Conservation (phyloP, 2,797 vertebrate genomes). For the Coendou prehensilis region DNA sequence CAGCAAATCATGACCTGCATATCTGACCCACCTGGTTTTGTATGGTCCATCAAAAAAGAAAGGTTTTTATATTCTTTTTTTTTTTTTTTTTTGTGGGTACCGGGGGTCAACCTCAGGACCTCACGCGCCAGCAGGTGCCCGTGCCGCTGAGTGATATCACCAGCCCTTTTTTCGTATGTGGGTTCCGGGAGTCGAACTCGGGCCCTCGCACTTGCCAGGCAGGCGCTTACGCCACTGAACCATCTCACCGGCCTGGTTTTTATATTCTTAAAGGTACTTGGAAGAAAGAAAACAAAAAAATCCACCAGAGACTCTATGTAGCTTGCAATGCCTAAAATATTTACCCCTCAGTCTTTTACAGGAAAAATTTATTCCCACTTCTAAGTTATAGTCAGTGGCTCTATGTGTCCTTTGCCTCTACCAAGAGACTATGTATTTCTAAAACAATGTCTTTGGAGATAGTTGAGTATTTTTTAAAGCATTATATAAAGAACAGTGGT, state of each 20-base stretch:
- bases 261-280: slow-evolving; percentile 39
- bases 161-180: too few relatives aligned
- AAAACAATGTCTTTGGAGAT: slow-evolving; percentile 42
- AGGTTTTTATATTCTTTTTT: background rate
- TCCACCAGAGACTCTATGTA: background rate
- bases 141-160: too few relatives aligned
- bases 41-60: background rate
- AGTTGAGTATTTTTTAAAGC: slow-evolving; percentile 14
- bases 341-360: background rate
- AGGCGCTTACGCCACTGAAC: too few relatives aligned
- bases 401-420: background rate
- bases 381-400: background rate
- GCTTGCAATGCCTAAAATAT: slow-evolving; percentile 35
- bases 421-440: background rate
- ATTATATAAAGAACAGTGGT: slow-evolving; percentile 18
- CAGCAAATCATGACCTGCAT: background rate
- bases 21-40: background rate
- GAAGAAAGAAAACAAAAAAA: background rate
- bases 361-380: background rate
- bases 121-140: too few relatives aligned
- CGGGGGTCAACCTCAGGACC: too few relatives aligned
- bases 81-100: too few relatives aligned
- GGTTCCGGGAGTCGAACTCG: too few relatives aligned
- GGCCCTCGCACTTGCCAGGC: too few relatives aligned
- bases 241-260: background rate